Conservation (phyloP, 2,888 invertebrate genomes). For the Rhamnusium bicolor region DNA sequence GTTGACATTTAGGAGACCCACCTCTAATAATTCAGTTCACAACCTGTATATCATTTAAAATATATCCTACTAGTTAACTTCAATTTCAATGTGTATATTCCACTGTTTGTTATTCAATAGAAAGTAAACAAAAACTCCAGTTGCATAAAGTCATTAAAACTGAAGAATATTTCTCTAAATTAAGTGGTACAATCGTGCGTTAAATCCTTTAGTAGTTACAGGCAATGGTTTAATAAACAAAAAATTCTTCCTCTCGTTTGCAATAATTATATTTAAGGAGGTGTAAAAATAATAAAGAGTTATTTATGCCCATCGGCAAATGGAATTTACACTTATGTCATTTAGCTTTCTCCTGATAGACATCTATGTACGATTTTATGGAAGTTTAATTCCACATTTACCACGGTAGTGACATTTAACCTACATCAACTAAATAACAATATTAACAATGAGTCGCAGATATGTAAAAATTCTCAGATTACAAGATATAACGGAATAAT, state of each 20-base stretch:
- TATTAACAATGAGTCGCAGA: background rate
- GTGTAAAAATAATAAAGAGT: background rate
- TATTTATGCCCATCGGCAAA: background rate
- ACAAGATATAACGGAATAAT: conserved; percentile 8
- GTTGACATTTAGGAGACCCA: too few relatives aligned
- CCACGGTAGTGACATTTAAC: conserved; percentile 13
- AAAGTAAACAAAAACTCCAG: background rate
- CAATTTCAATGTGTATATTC: background rate
- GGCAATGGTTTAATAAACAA: background rate
- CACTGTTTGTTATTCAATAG: background rate
- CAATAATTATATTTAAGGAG: background rate
- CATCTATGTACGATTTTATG: background rate
- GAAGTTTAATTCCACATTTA: conserved; percentile 1
- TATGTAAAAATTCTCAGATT: conserved; percentile 2
- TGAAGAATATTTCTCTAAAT: background rate
- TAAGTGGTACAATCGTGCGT: background rate
- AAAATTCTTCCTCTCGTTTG: background rate
- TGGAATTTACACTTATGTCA: background rate
- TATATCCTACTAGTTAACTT: background rate
- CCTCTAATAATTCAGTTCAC: too few relatives aligned
- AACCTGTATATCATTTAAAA: too few relatives aligned
- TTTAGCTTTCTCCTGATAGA: conserved; percentile 16
- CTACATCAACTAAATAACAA: conserved; percentile 4
- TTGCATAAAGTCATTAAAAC: conserved; percentile 5
- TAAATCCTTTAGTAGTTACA: background rate